These are phyloP conservation scores for Tridacna crocea DNA, from an alignment of 2,888 invertebrate genomes.

Conservation along the genomic window DNA sequence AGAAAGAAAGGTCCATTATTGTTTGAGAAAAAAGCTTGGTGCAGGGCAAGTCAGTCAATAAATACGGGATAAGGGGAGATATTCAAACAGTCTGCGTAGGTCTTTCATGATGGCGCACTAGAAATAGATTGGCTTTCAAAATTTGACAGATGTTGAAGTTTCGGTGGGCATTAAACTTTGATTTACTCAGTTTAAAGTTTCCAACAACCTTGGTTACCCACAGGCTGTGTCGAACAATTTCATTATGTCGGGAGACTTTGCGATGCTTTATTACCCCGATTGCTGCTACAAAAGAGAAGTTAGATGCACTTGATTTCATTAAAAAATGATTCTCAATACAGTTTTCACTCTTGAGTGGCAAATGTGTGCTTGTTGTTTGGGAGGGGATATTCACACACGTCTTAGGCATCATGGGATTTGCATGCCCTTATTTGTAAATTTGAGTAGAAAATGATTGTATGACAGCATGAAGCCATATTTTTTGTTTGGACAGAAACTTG, in stretches of 20 bases:
- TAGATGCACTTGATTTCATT: slow-evolving; percentile 47
- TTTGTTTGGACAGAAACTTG: too few species aligned
- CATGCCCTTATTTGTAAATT: too few species aligned
- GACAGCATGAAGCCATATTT: too few species aligned
- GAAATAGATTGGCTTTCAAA: slow-evolving; percentile 25
- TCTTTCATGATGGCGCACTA: slow-evolving; percentile 10
- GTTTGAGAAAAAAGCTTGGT: background rate
- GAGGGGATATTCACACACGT: background rate
- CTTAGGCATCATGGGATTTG: too few species aligned
- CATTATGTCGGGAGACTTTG: slow-evolving; percentile 62
- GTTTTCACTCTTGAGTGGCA: background rate
- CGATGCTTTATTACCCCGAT: slow-evolving; percentile 62
- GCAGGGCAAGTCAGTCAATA: background rate
- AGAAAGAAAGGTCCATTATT: too few species aligned
- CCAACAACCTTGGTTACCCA: slow-evolving; percentile 62
- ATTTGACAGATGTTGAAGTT: slow-evolving; percentile 64
- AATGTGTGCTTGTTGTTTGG: background rate
- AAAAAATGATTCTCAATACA: slow-evolving; percentile 10
- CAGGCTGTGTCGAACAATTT: slow-evolving; percentile 63
- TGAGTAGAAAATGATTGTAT: too few species aligned
- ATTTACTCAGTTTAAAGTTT: slow-evolving; percentile 55
- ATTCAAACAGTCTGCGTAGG: slow-evolving; percentile 3
- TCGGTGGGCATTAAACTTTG: slow-evolving; percentile 65
- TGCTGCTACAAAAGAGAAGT: slow-evolving; percentile 40
- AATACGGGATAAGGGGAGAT: slow-evolving; percentile 8